phyloP scores from a whole-genome alignment of 2,888 invertebrate species.

The Heteropelma amictum region DNA sequence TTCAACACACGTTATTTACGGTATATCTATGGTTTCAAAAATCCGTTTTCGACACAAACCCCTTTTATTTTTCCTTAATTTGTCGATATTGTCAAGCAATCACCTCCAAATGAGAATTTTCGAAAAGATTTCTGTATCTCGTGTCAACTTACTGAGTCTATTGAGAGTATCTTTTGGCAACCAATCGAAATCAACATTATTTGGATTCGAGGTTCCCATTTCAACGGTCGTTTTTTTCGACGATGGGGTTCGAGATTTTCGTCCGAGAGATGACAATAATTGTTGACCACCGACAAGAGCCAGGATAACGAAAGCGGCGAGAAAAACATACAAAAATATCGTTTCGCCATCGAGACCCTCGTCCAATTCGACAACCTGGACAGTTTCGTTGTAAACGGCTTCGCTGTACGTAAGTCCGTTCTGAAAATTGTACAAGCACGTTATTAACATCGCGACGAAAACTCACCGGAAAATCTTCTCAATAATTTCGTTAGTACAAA shows the following conservation, averaged over 20 bases:
- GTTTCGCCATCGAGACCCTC: slow-evolving; percentile 99
- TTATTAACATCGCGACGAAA: too few relatives aligned
- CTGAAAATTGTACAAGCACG: slow-evolving; percentile 70
- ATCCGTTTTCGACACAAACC: too few relatives aligned
- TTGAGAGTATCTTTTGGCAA: slow-evolving; percentile 94
- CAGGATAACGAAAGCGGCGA: slow-evolving; percentile 93
- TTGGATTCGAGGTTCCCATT: slow-evolving; percentile 92
- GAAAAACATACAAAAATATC: slow-evolving; percentile 97
- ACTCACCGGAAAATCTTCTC: too few relatives aligned
- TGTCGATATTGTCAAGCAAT: too few relatives aligned
- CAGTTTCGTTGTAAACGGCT: slow-evolving; percentile 98
- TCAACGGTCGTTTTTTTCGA: slow-evolving; percentile 86
- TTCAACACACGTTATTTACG: too few relatives aligned
- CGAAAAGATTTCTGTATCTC: slow-evolving; percentile 1
- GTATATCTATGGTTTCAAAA: too few relatives aligned
- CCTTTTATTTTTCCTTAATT: too few relatives aligned
- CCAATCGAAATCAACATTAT: slow-evolving; percentile 99
- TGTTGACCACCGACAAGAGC: slow-evolving; percentile 94
- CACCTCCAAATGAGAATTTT: not conserved
- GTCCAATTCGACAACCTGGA: slow-evolving; percentile 96
- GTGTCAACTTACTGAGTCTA: slow-evolving; percentile 87
- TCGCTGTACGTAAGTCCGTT: slow-evolving; percentile 86
- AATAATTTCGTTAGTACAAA: not conserved
- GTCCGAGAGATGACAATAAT: slow-evolving; percentile 90
- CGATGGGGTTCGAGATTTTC: slow-evolving; percentile 82